Conservation (phyloP, 2,888 invertebrate genomes). For the Mechanitis mazaeus region DNA sequence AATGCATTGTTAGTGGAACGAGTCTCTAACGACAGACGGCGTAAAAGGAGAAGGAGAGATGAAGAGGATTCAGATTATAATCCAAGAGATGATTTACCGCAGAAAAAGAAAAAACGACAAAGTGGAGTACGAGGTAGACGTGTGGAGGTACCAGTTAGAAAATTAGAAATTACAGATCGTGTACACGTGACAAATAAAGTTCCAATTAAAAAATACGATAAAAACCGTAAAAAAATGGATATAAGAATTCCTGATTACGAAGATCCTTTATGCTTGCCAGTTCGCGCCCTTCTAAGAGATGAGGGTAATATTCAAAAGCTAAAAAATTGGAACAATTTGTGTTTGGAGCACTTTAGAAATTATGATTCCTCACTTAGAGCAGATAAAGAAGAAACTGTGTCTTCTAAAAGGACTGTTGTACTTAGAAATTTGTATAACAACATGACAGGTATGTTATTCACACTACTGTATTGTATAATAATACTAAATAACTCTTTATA, state of each 20-base stretch:
- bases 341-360: constrained; percentile 55
- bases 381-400: constrained; percentile 41
- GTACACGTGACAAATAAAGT: constrained; percentile 1
- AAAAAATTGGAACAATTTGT: constrained; percentile 59
- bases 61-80: constrained; percentile 63
- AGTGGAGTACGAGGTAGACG: constrained; percentile 13
- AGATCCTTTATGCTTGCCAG: constrained; percentile 63
- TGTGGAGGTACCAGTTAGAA: constrained; percentile 14
- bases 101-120: constrained; percentile 30
- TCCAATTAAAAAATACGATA: constrained; percentile 12
- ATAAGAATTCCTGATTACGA: constrained; percentile 62
- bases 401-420: constrained; percentile 50
- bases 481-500: neutral
- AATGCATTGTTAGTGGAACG: constrained; percentile 39
- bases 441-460: constrained; percentile 41
- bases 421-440: constrained; percentile 54
- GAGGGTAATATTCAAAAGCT: constrained; percentile 44
- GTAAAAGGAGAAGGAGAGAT: constrained; percentile 37
- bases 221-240: constrained; percentile 38
- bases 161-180: constrained; percentile 13
- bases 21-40: constrained; percentile 21
- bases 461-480: neutral
- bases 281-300: constrained; percentile 45
- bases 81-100: constrained; percentile 43
- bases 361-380: constrained; percentile 45